A percentile compares a stretch with the other conserved stretches of the same genome.
phyloP scores from a whole-genome alignment of 2,113 vertebrate genomes.

The Acrocephalus kingi region DNA sequence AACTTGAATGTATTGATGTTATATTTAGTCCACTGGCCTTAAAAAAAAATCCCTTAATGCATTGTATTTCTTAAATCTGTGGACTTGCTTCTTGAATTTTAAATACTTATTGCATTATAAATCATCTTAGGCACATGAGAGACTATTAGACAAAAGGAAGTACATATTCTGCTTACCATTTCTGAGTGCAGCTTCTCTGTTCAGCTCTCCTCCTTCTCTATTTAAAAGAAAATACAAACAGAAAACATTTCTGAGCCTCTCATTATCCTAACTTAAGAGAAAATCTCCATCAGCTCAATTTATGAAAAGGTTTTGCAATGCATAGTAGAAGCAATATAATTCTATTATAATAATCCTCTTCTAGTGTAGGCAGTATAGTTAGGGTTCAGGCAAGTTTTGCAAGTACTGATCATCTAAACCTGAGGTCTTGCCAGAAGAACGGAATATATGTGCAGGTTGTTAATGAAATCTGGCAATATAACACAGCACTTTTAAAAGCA shows the following conservation, averaged over 20 bases:
- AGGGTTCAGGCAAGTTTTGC: neutral
- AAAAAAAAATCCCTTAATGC: neutral
- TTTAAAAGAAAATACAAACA: neutral
- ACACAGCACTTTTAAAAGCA: neutral
- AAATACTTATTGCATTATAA: neutral
- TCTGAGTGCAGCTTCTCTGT: neutral
- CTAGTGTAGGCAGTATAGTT: neutral
- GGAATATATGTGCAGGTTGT: neutral
- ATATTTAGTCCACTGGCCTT: neutral
- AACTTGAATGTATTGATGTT: neutral
- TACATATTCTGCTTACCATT: neutral
- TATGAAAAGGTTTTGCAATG: neutral
- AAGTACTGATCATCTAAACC: neutral
- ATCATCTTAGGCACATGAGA: neutral
- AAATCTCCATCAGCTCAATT: neutral
- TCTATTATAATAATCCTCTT: neutral
- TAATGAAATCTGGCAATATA: neutral
- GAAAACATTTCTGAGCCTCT: neutral
- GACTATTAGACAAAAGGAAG: neutral
- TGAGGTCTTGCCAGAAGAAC: neutral
- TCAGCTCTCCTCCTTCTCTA: neutral
- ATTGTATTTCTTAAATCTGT: neutral
- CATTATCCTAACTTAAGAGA: neutral
- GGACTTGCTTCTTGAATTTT: neutral
- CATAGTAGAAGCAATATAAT: neutral